phyloP scores from a whole-genome alignment of 2,888 invertebrate species.

The Macrophya annulata region DNA sequence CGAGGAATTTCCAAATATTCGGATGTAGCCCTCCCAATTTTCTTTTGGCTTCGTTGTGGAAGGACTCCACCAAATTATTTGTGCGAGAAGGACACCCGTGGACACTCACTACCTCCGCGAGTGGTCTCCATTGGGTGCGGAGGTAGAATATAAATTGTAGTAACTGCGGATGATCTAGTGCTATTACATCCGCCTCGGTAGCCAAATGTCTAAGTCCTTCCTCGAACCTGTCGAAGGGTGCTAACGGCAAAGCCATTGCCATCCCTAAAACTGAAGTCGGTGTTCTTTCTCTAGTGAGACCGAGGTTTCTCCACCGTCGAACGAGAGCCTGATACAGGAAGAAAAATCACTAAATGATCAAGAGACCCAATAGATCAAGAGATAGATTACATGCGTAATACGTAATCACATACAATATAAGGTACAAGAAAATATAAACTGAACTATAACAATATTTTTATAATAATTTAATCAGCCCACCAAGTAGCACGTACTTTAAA shows the following conservation, averaged over 20 bases:
- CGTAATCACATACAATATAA: too few relatives aligned
- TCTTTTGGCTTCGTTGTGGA: slow-evolving; percentile 45
- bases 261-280: neutral
- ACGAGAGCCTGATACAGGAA: neutral
- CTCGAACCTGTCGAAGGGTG: neutral
- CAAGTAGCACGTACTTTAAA: too few relatives aligned
- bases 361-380: too few relatives aligned
- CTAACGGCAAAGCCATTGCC: slow-evolving; percentile 28
- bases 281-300: neutral
- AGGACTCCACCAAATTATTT: slow-evolving; percentile 54
- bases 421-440: too few relatives aligned
- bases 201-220: slow-evolving; percentile 12
- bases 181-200: neutral
- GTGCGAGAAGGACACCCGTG: slow-evolving; percentile 41
- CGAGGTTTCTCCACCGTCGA: neutral
- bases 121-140: neutral
- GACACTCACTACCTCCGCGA: slow-evolving; percentile 49
- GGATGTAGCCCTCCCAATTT: slow-evolving; percentile 53
- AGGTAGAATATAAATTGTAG: slow-evolving; percentile 30
- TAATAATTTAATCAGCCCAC: too few relatives aligned
- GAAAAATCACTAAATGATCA: neutral
- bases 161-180: neutral
- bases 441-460: too few relatives aligned
- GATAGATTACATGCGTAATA: too few relatives aligned
- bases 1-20: slow-evolving; percentile 48